A percentile compares a stretch with the other conserved stretches of the same genome.
Evolutionary conservation across 2,888 invertebrate species (phyloP).

Genomic region (Elmis aenea): DNA sequence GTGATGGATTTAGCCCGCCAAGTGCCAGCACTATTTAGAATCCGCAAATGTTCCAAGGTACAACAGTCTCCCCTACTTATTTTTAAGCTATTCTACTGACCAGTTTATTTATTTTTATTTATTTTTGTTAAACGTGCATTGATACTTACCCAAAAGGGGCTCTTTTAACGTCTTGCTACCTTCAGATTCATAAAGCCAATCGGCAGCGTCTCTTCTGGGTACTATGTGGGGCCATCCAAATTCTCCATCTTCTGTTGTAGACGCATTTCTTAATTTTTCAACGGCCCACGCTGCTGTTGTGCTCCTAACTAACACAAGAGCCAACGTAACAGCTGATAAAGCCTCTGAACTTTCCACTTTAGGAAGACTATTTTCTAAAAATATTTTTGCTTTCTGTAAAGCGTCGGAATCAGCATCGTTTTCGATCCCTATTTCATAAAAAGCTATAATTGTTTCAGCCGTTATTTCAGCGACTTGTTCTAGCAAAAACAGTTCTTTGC

Average conservation of each 20-base stretch:
- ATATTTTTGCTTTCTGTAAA: conserved; percentile 53
- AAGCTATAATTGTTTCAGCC: conserved; percentile 57
- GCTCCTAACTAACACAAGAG: conserved; percentile 49
- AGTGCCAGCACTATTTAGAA: too few species aligned
- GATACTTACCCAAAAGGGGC: conserved; percentile 40
- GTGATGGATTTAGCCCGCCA: too few species aligned
- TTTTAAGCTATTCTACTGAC: neutral
- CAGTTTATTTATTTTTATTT: conserved; percentile 2
- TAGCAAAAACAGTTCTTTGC: conserved; percentile 26
- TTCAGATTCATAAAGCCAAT: conserved; percentile 60
- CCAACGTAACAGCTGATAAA: conserved; percentile 56
- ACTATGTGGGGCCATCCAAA: conserved; percentile 60
- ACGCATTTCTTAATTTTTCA: conserved; percentile 54
- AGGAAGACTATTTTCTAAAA: conserved; percentile 54
- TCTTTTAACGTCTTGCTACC: conserved; percentile 53
- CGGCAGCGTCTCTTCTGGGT: conserved; percentile 56
- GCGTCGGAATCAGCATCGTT: conserved; percentile 40
- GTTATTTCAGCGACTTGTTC: conserved; percentile 58
- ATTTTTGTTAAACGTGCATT: too few species aligned
- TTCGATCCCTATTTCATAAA: conserved; percentile 56
- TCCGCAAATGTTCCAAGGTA: too few species aligned
- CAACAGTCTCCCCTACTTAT: too few species aligned
- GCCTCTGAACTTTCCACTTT: conserved; percentile 56
- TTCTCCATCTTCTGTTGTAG: conserved; percentile 63
- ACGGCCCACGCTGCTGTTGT: conserved; percentile 54